phyloP scores from a whole-genome alignment of 2,113 vertebrate genomes.

The Jaculus jaculus region DNA sequence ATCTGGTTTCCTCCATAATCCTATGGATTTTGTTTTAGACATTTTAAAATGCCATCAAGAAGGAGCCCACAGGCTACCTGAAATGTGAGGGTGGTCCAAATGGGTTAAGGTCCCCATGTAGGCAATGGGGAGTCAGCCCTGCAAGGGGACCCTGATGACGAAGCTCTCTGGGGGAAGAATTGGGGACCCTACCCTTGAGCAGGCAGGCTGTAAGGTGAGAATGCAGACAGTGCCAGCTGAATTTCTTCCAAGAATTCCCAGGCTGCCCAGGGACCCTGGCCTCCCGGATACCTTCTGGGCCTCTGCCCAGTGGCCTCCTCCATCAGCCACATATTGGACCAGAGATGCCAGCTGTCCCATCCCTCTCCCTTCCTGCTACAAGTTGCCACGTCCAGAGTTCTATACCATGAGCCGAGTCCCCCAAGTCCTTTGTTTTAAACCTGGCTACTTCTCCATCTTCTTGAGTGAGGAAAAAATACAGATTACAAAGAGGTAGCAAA shows the following conservation, averaged over 20 bases:
- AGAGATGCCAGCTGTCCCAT: conserved; percentile 28
- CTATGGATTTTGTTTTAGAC: background rate
- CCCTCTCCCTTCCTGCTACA: background rate
- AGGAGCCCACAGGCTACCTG: background rate
- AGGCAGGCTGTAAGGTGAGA: background rate
- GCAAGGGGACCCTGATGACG: background rate
- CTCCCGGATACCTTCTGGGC: background rate
- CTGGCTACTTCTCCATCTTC: conserved; percentile 85
- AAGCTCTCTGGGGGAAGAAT: background rate
- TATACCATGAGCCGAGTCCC: background rate
- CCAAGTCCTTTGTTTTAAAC: conserved; percentile 58
- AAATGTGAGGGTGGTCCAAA: background rate
- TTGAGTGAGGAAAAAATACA: conserved; percentile 84
- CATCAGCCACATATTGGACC: background rate
- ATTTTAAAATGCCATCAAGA: background rate
- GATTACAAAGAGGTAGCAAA: conserved; percentile 89
- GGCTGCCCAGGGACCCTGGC: rapidly evolving
- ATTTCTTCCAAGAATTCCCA: background rate
- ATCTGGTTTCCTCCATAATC: too few species aligned
- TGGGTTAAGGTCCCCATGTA: background rate
- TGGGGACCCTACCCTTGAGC: background rate
- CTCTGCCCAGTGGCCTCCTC: background rate
- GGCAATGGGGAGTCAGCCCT: rapidly evolving
- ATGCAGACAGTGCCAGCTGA: background rate
- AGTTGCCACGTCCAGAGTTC: conserved; percentile 67